Conservation (phyloP, 2,888 invertebrate genomes). For the Agrochola circellaris region DNA sequence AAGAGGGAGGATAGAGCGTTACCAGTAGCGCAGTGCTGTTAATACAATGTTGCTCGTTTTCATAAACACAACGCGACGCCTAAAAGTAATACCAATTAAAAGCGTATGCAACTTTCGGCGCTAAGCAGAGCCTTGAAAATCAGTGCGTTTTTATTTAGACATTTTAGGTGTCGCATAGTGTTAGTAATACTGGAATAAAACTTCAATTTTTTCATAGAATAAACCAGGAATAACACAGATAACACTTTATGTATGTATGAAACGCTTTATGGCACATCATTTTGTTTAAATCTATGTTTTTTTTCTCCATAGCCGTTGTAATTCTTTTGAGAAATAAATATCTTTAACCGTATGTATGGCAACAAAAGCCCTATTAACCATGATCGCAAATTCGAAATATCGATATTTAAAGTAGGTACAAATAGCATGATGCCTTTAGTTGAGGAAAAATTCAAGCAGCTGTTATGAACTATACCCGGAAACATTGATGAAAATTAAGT, state of each 20-base stretch:
- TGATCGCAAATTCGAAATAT: background rate
- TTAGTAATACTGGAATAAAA: background rate
- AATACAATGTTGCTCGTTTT: background rate
- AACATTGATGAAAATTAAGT: background rate
- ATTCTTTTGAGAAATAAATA: too few relatives aligned
- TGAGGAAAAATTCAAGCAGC: background rate
- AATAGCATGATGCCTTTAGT: background rate
- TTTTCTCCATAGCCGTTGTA: too few relatives aligned
- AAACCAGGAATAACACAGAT: background rate
- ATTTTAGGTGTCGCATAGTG: background rate
- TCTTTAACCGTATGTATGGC: too few relatives aligned
- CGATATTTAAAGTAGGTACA: background rate
- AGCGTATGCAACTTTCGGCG: background rate
- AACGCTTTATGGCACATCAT: too few relatives aligned
- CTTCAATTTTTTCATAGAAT: background rate
- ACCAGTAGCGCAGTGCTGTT: background rate
- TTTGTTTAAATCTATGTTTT: too few relatives aligned
- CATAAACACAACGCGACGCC: background rate
- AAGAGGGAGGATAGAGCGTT: background rate
- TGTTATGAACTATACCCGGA: constrained; percentile 1
- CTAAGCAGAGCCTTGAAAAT: background rate
- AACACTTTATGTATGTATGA: background rate
- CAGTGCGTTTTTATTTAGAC: background rate
- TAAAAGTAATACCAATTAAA: background rate
- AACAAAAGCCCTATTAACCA: background rate